Conservation (phyloP, 2,797 vertebrate species). For the Paratrypauchen microcephalus region DNA sequence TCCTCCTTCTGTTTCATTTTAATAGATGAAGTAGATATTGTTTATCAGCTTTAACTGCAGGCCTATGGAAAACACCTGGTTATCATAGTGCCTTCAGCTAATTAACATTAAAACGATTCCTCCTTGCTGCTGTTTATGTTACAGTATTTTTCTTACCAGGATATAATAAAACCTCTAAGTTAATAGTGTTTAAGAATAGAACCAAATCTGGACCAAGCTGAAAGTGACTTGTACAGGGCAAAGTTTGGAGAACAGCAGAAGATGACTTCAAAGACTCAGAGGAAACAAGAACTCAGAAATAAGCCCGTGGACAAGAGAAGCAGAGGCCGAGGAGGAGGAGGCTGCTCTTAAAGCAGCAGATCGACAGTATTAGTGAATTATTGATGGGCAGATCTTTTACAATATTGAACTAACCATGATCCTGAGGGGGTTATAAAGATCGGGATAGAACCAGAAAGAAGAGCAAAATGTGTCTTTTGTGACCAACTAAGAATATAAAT, state of each 20-base stretch:
- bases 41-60: background rate
- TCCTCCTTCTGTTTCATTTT: background rate
- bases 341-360: slow-evolving; percentile 31
- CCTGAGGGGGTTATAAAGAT: slow-evolving; percentile 18
- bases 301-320: background rate
- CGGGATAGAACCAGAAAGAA: background rate
- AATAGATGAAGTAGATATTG: background rate
- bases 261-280: slow-evolving; percentile 2
- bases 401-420: slow-evolving; percentile 49
- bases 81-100: background rate
- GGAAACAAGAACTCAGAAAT: slow-evolving; percentile 1
- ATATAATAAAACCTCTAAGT: background rate
- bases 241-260: background rate
- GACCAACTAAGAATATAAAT: background rate
- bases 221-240: background rate
- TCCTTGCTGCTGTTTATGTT: background rate
- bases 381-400: slow-evolving; percentile 57
- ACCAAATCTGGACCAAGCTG: background rate
- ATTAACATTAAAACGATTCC: background rate
- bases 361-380: slow-evolving; percentile 57
- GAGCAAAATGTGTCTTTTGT: background rate
- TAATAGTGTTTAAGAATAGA: background rate
- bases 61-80: background rate
- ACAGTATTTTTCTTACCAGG: background rate
- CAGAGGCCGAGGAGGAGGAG: slow-evolving; percentile 8